Conservation (phyloP, 2,113 vertebrate species). For the Chloropsis hardwickii region DNA sequence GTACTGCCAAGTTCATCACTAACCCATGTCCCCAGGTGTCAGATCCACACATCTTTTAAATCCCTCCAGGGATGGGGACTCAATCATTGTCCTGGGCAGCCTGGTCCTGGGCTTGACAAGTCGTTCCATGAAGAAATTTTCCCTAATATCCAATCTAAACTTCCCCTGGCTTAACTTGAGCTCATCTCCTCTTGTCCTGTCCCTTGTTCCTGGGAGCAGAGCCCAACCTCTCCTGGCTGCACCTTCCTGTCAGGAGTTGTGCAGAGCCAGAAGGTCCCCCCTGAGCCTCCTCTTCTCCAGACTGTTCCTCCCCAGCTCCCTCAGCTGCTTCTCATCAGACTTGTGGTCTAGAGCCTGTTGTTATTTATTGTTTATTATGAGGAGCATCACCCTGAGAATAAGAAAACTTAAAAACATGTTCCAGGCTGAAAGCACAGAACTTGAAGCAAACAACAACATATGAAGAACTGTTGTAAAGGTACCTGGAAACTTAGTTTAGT, state of each 20-base stretch:
- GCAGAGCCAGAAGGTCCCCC: not conserved
- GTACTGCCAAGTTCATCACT: not conserved
- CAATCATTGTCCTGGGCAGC: not conserved
- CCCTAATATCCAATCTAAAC: not conserved
- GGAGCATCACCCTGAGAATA: not conserved
- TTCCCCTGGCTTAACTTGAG: not conserved
- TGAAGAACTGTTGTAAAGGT: not conserved
- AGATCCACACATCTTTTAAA: not conserved
- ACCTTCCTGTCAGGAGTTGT: fast-evolving
- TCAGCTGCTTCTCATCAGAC: not conserved
- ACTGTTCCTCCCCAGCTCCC: not conserved
- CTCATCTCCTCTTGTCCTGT: not conserved
- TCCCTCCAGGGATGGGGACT: not conserved
- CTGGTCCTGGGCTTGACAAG: not conserved
- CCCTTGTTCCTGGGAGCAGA: not conserved
- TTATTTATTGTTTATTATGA: not conserved
- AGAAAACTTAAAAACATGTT: not conserved
- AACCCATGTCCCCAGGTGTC: not conserved
- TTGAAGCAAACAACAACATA: not conserved
- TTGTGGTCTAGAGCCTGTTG: not conserved
- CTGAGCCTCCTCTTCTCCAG: not conserved
- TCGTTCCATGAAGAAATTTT: not conserved
- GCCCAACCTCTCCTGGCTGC: fast-evolving
- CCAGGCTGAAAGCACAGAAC: not conserved
- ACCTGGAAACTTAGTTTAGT: not conserved